Base-by-base conservation (phyloP, 2,888 invertebrate genomes). In the Gisinianus flammeolus region DNA sequence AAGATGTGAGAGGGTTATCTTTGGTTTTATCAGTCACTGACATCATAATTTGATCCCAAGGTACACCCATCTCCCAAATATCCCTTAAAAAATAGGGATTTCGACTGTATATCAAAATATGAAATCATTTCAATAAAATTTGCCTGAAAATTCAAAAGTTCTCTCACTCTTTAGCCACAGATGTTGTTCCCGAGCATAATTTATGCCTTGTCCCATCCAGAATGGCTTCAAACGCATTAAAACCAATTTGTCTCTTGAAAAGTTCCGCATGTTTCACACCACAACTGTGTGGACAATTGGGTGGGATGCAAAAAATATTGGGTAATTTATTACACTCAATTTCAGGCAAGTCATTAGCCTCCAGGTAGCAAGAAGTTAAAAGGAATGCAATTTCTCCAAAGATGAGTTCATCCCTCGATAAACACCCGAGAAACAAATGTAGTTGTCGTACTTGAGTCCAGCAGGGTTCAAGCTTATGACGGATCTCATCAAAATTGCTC, bases 351-450 rank as follows among this genome's bases (percentile, higher is more conserved):
- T 74, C 24, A 44, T 74, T 31, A 19, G 64, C 16, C 44, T 64
- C 19, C 3, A 74, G 35, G 2, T 8, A 44, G 19, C 73, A 74
- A 19, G 35, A 33, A 6, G 73, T 64, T 12, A 74, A 31, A 52
- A 74, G 26, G 16, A 74, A 64, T 1, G 64, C 35, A 24, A 74
- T 66, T 64, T 74, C 73, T 16, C 12, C 12, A n/a, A 62, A 26
- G 2, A 64, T 19, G 19, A n/a, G 12, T 16, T 28, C 64, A 28
- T 74, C 73, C 8, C 22, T 64, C 5, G 73, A 64, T 19, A 44
- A 22, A 30, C 73, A 74, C 19, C 33, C 64, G 26, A 74, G 8
- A 28, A n/a, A 74, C 2, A 74, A 19, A 19, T 28, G 22, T 10
- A 64, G 28, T 44, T 64, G 8, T 35, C 24, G 4, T 1, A 24